Base-by-base conservation (phyloP, 1,140 invertebrate genomes). In the Chrysoperla carnea region DNA sequence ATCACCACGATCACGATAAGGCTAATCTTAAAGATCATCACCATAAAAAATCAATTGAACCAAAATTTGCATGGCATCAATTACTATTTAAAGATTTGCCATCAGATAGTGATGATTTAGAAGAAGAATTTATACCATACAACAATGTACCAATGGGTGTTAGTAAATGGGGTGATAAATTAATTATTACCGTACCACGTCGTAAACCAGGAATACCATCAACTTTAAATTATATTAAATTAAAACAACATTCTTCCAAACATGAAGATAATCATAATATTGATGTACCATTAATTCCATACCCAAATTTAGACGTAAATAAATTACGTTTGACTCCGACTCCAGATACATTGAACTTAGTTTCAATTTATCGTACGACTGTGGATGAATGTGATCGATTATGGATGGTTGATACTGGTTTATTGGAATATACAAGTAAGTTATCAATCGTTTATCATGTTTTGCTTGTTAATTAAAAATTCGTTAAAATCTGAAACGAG, bases 321-420 rank as follows among this genome's bases (percentile, higher is more conserved):
- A 66, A 57, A 61, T 23, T 23, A 23, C 17, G 17, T 23, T 23
- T 23, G 17, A 23, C 2, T 23, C 17, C 17, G 5, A 23, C 17
- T 23, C 69, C 55, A 57, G 64, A 56, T 67, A 66, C 48, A 33
- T 41, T 42, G 8, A 40, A 42, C 51, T 29, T 81, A 2, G 63
- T 81, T 1, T 81, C 71, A 6, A 72, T 81, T 2, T 81, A 82
- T 48, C 61, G 80, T 14, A 66, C 75, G 1, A 69, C 70, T 13
- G 62, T 78, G 8, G 81, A 84, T 54, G 58, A 52, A 0, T 83
- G 80, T 46, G 67, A 73, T 39, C 58, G 81, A n/a, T 58, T 84
- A 2, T 84, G 81, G 81, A 72, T 76, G 51, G 68, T 83, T 4
- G 81, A 83, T 51, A 81, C 76, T 9, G 80, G 81, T 9, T 58